Evolutionary conservation across 2,113 vertebrate species (phyloP), one percentile per base, ranked within the genome.

Genomic region (Mugil cephalus): DNA sequence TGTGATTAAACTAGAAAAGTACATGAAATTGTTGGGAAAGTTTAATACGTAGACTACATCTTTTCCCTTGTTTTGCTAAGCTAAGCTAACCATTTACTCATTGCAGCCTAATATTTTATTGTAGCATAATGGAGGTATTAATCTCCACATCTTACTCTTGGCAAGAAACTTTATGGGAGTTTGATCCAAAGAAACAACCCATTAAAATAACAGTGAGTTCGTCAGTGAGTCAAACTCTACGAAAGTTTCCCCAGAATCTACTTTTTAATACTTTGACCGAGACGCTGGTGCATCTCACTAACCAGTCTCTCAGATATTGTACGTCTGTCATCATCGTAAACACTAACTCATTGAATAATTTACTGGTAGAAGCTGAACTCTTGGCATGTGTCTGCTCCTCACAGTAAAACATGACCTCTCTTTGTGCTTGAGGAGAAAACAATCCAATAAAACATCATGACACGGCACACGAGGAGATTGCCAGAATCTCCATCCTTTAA

Each of bases 391-490:
- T 73, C 72, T 85, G 59, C 65, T 67, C 38, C 67, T 77, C 51
- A 39, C 43, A 48, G 47, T 80, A 83, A 86, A 87, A 81, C 58
- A 67, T 60, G 67, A 86, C 79, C 68, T 75, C 51, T 70, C 56
- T 62, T 21, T 63, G 17, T 7, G 8, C 58, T 50, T 19, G 8
- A 13, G 39, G 77, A 67, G 61, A 80, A 84, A 89, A 88, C 60
- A 73, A 45, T 63, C 56, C 48, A 82, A 75, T 87, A 79, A 91
- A 87, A 69, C 62, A 61, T 58, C 46, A 36, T 75, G 80, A 82
- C 69, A 69, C 56, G 21, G 24, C 66, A 21, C 59, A 43, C n/a
- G 0, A 45, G 21, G 54, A 51, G 36, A 36, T 30, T 68, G 74
- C 69, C 72, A 85, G 61, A n/a, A 52, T 58, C n/a, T 48, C 69